Percentiles rank a stretch among this genome's conserved stretches.
Evolutionary conservation across 1,140 invertebrate species (phyloP).

Genomic region (Pseudachorutes palmiensis): DNA sequence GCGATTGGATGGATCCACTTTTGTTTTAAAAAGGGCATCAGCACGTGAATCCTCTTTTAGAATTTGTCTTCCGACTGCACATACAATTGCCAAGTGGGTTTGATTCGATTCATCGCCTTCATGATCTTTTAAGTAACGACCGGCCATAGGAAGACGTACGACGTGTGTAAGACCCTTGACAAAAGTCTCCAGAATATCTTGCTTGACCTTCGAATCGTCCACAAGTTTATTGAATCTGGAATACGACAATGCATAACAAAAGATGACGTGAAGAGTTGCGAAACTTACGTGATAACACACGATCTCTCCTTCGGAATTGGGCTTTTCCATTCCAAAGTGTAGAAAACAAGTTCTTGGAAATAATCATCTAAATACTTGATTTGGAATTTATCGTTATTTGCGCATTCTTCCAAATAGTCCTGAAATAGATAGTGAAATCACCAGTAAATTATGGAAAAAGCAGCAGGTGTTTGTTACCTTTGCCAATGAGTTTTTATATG

Average conservation of each 20-base stretch:
- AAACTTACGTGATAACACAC: conserved; percentile 14
- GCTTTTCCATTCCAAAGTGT: conserved; percentile 7
- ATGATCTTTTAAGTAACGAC: not conserved
- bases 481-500: conserved; percentile 19
- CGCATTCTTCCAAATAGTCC: not conserved
- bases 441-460: not conserved
- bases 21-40: not conserved
- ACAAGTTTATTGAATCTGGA: not conserved
- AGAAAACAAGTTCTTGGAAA: conserved; percentile 27
- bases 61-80: not conserved
- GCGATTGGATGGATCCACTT: not conserved
- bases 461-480: no score
- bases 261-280: conserved; percentile 1
- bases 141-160: conserved; percentile 9
- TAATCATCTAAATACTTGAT: conserved; percentile 28
- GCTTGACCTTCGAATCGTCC: not conserved
- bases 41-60: conserved; percentile 3
- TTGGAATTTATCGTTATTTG: conserved; percentile 9
- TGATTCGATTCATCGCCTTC: not conserved
- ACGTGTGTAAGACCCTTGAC: not conserved
- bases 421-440: not conserved
- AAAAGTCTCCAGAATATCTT: not conserved
- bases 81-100: conserved; percentile 5
- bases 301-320: conserved; percentile 25
- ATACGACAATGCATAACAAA: no score